These are phyloP conservation scores for Drosophila ananassae DNA, from an alignment of 1,140 invertebrate species.

Conservation along the genomic window DNA sequence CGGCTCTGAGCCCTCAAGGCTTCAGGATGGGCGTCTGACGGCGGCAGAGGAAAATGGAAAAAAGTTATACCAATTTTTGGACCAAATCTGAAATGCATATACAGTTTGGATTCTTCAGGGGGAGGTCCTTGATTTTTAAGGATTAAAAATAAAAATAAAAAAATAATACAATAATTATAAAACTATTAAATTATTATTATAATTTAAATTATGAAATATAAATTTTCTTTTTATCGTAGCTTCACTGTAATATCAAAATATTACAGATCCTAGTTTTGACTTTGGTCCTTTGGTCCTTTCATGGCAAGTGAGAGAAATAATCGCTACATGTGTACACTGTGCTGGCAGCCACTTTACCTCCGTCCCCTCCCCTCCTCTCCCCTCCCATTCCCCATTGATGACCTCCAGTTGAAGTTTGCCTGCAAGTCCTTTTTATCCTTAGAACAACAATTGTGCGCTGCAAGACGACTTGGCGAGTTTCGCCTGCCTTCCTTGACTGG, in stretches of 20 bases:
- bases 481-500: slow-evolving; percentile 18
- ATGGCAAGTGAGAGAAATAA: slow-evolving; percentile 42
- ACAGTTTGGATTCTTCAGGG: neutral
- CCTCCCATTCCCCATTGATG: too few relatives aligned
- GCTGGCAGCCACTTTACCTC: slow-evolving; percentile 32
- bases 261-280: slow-evolving; percentile 27
- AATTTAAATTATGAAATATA: neutral
- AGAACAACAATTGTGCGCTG: slow-evolving; percentile 68
- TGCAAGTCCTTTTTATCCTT: slow-evolving; percentile 65
- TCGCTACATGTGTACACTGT: slow-evolving; percentile 59
- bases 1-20: slow-evolving; percentile 20
- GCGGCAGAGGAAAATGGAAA: slow-evolving; percentile 44
- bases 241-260: slow-evolving; percentile 13
- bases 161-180: neutral
- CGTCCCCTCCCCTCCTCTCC: neutral
- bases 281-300: slow-evolving; percentile 13
- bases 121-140: too few relatives aligned
- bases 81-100: slow-evolving; percentile 45
- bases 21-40: slow-evolving; percentile 58
- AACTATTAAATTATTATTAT: neutral
- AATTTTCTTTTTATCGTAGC: neutral
- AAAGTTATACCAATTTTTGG: slow-evolving; percentile 43
- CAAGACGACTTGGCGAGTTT: slow-evolving; percentile 49
- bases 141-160: neutral
- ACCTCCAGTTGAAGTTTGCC: slow-evolving; percentile 60